phyloP scores from a whole-genome alignment of 1,140 invertebrate genomes.

The Meloidogyne exigua region DNA sequence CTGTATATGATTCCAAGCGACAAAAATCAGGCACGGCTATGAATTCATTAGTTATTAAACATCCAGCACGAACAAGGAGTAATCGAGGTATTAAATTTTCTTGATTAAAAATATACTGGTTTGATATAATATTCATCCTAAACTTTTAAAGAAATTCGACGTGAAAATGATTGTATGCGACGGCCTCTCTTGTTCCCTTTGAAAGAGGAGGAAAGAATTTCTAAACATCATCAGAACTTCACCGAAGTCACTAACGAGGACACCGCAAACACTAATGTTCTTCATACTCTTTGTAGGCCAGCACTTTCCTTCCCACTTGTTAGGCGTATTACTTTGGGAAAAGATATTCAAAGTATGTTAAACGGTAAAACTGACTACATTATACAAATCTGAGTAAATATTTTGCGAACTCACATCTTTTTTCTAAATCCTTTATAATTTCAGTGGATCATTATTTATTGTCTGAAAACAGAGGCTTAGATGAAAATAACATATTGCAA shows the following conservation, averaged over 20 bases:
- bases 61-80: background rate
- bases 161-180: background rate
- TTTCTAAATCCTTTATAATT: too few species aligned
- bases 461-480: background rate
- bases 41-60: background rate
- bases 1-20: background rate
- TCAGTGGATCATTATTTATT: conserved; percentile 29
- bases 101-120: too few species aligned
- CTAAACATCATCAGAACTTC: background rate
- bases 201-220: background rate
- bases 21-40: conserved; percentile 2
- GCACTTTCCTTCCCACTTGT: conserved; percentile 24
- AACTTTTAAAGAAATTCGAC: background rate
- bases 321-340: conserved; percentile 9
- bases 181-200: background rate
- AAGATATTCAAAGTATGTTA: conserved; percentile 2
- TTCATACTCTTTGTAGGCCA: background rate
- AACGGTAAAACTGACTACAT: background rate
- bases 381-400: too few species aligned
- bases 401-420: too few species aligned
- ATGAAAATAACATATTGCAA: background rate
- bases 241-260: background rate
- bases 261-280: background rate
- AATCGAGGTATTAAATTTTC: background rate
- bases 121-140: too few species aligned